A percentile compares a stretch with the other conserved stretches of the same genome.
These are phyloP conservation scores for Bombus difficillimus DNA, from an alignment of 1,140 invertebrate species.

Conservation along the genomic window DNA sequence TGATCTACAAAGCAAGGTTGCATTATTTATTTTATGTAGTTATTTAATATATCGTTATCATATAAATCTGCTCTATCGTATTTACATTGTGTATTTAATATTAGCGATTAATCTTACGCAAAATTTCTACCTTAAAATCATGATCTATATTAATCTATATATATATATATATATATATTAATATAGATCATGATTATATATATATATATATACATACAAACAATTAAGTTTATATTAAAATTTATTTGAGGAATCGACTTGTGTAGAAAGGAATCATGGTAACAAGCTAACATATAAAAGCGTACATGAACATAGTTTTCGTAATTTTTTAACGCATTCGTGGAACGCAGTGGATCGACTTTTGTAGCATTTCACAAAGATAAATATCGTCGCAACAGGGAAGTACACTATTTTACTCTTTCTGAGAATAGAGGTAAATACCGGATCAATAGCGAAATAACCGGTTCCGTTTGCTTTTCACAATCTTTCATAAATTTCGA, in stretches of 20 bases:
- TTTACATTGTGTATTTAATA: neutral
- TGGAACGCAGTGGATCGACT: neutral
- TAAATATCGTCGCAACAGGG: no score
- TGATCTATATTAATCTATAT: neutral
- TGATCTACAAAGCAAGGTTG: neutral
- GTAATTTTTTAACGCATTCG: neutral
- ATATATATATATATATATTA: no score
- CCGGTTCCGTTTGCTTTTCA: neutral
- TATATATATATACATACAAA: neutral
- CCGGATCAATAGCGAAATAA: no score
- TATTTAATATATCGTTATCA: neutral
- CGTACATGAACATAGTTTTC: neutral
- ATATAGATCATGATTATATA: no score
- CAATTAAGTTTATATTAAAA: neutral
- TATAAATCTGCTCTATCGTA: no score
- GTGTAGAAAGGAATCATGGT: neutral
- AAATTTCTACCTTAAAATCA: neutral
- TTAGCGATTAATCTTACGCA: neutral
- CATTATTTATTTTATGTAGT: neutral
- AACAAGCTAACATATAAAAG: neutral
- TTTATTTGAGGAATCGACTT: neutral
- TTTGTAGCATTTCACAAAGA: neutral
- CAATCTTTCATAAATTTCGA: neutral
- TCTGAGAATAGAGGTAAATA: neutral
- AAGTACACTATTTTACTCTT: neutral